These are phyloP conservation scores for Prorops nasuta DNA, from an alignment of 1,140 invertebrate species.

Conservation along the genomic window DNA sequence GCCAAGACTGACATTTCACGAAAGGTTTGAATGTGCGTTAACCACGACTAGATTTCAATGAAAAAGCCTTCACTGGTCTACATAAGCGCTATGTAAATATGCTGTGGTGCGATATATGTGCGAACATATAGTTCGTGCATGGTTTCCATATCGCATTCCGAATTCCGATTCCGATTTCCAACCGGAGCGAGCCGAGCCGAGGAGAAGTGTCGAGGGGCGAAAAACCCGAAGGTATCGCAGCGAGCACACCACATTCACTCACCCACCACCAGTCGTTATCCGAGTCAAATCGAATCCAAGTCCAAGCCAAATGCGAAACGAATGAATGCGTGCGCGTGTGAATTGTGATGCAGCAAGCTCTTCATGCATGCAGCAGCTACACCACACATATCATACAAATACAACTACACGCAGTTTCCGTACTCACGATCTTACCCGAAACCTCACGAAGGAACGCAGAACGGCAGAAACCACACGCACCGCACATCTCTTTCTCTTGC, in stretches of 20 bases:
- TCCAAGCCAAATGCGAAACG: no score
- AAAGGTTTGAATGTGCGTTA: conserved; percentile 4
- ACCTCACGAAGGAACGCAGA: conserved; percentile 9
- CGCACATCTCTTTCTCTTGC: background rate
- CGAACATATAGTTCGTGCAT: background rate
- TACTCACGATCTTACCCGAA: conserved; percentile 20
- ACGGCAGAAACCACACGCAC: background rate
- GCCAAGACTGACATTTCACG: conserved; percentile 23
- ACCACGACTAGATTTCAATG: conserved; percentile 5
- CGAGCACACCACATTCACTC: no score
- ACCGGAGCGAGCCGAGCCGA: background rate
- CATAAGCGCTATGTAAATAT: background rate
- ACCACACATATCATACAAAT: no score
- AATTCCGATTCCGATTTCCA: background rate
- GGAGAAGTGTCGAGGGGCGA: no score
- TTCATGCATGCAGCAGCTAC: no score
- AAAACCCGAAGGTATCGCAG: no score
- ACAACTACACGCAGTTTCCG: conserved; percentile 7
- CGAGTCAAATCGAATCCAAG: no score
- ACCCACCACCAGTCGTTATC: no score
- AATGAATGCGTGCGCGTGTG: no score
- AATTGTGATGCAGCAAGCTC: no score
- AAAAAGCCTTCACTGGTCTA: background rate
- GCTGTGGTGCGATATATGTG: background rate
- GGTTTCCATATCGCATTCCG: background rate